These are phyloP conservation scores for Eristalis tenax DNA, from an alignment of 2,888 invertebrate species.

Conservation along the genomic window DNA sequence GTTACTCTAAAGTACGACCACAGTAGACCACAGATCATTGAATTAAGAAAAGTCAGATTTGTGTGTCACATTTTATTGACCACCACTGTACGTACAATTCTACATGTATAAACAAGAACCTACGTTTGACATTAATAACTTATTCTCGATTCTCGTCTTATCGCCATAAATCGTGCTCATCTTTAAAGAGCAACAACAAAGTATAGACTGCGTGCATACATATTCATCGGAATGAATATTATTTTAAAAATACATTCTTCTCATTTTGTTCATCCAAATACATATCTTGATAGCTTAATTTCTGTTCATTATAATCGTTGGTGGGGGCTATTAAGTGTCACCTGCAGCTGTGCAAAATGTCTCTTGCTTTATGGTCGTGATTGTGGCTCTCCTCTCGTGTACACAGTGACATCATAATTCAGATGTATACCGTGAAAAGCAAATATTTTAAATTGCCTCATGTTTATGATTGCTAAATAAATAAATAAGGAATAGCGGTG, in stretches of 20 bases:
- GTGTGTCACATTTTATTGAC: background rate
- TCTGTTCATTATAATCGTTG: background rate
- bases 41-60: too few relatives aligned
- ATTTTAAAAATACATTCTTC: background rate
- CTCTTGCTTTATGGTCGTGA: background rate
- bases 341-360: background rate
- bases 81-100: background rate
- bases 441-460: background rate
- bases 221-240: background rate
- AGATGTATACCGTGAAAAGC: background rate
- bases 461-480: background rate
- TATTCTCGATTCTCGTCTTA: constrained; percentile 31
- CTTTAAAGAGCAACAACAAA: constrained; percentile 31
- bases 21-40: too few relatives aligned
- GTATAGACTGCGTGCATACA: background rate
- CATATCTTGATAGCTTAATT: background rate
- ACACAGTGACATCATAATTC: background rate
- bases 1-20: too few relatives aligned
- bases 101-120: background rate
- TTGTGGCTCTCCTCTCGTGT: background rate
- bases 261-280: background rate
- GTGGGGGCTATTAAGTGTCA: background rate
- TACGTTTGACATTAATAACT: constrained; percentile 10
- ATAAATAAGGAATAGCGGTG: background rate
- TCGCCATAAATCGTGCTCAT: constrained; percentile 36